Evolutionary conservation across 1,140 invertebrate genomes (phyloP), one percentile per base, ranked within the genome.

Genomic region (Carposina sasakii): DNA sequence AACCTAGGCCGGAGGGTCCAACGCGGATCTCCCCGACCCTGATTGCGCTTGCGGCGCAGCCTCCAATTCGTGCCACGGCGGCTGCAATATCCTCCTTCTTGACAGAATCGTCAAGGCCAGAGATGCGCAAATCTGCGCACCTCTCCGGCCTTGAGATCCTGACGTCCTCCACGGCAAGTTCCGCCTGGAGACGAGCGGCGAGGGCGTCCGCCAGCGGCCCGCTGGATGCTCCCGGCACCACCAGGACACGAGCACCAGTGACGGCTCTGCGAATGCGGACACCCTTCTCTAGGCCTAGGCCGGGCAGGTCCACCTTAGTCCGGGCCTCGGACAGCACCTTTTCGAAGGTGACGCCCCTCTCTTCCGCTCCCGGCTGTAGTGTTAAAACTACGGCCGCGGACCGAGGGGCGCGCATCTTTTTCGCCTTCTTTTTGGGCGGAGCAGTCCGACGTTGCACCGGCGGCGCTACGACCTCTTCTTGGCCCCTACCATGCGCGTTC

Each of bases 31-130:
- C 21, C 3, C 44, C 44, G 1, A 30, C 16, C 13, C 36, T 46
- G 8, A 46, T 17, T 5, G 3, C 5, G 1, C 39, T 36, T 2
- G 36, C 10, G 1, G 33, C 1, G 19, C 48, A 42, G 3, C 13
- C 21, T 21, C 37, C 48, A n/a, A 9, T 12, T 22, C n/a, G 4
- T 2, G 37, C 39, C 1, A 42, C 12, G 9, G 48, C 37, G 10
- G 19, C 20, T 2, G 37, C 37, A 6, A 48, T 24, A 2, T 48
- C 46, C 12, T 2, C 8, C 2, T 3, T 5, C 16, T 24, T 15
- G 2, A 34, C 39, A 6, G 48, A 49, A 9, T 49, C 48, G 20
- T 49, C 34, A 22, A 48, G 9, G 34, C 23, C 34, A 1, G 34
- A 13, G 2, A 48, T n/a, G 4, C 34, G 34, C 23, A 48, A 19